Evolutionary conservation across 2,113 vertebrate genomes (phyloP), one percentile per base, ranked within the genome.

Genomic region (Mirounga angustirostris): DNA sequence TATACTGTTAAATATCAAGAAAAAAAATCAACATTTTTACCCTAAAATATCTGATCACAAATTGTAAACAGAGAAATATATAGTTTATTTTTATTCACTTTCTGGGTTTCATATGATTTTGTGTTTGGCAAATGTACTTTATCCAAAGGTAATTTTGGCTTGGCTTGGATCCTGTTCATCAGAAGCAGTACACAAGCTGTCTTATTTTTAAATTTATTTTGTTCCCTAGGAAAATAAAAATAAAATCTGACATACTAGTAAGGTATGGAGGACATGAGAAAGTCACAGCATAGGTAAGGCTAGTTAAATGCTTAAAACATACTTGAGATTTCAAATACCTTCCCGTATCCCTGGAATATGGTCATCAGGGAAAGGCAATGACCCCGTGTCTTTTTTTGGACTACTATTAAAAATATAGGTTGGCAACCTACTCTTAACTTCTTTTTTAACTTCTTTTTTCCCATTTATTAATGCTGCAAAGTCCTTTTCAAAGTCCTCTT

Each of bases 401-500:
- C 63, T 83, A 97, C 97, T 97, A 93, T 98, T 98, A 97, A 98
- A 98, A 90, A 36, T 79, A 85, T 5, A 71, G 61, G 56, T 96
- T 97, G 96, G 94, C 92, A 91, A 93, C 91, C 80, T 94, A 85
- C 92, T 50, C 18, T 95, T 50, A 97, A 50, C 40, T 93, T 59
- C 54, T 83, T 94, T 78, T 82, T 65, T 54, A 79, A 54, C 50
- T 54, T 79, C 76, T n/a, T 54, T 79, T 95, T 95, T 94, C 4
- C 50, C 22, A 36, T 96, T 89, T 98, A 81, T 79, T 97, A 97
- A 96, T 67, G 91, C 95, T 91, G 50, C 80, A 97, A 98, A 98
- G 95, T 98, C 96, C 86, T 87, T 97, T 96, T 87, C 65, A 97
- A 96, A 98, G 26, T 95, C 14, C 5, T 84, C 52, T 81, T 94